These are phyloP conservation scores for Bradypodion ventrale DNA, from an alignment of 2,797 vertebrate species.

Conservation along the genomic window DNA sequence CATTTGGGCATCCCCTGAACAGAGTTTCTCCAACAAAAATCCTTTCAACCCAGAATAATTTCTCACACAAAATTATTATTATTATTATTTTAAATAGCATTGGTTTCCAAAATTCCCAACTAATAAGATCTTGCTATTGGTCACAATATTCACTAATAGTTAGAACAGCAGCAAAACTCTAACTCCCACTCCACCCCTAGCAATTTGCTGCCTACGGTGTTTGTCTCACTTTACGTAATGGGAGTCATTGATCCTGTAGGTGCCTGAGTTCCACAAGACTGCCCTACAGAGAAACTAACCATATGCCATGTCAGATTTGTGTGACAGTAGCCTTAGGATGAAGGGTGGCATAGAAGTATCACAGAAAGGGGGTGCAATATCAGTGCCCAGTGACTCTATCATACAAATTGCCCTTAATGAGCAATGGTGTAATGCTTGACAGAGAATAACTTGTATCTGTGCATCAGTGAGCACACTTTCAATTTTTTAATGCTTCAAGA, in stretches of 20 bases:
- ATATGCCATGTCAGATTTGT: background rate
- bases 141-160: no score
- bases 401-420: background rate
- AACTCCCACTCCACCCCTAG: background rate
- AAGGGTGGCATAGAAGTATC: background rate
- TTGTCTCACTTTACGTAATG: background rate
- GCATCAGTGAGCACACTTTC: constrained; percentile 18
- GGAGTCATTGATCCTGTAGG: background rate
- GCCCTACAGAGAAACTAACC: background rate
- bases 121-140: no score
- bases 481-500: constrained; percentile 28
- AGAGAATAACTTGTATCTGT: background rate
- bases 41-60: no score
- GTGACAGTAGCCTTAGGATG: background rate
- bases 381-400: background rate
- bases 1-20: no score
- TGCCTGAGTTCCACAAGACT: background rate
- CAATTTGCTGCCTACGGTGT: background rate
- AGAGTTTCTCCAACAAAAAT: no score
- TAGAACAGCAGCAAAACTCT: no score
- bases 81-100: no score
- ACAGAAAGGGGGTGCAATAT: background rate
- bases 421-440: background rate
- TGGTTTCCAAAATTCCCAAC: no score
- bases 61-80: no score